Base-by-base conservation (phyloP, 92 coral and sea anemone genomes). In the Virgularia gustaviana region DNA sequence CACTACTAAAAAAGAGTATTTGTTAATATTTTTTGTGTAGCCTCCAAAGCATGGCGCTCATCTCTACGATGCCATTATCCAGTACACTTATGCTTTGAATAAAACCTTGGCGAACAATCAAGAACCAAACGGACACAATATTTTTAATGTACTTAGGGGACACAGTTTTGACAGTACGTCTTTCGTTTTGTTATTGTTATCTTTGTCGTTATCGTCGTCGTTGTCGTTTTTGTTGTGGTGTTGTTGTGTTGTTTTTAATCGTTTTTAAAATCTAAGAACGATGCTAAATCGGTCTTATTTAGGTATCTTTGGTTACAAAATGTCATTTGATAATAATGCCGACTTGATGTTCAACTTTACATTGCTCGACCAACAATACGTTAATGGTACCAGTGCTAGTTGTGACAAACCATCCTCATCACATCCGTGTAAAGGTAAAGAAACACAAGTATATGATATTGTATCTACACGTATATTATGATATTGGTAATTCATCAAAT, bases 231-330 rank as follows among this genome's bases (percentile, higher is more conserved):
- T 28, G 28, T 41, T 22, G 57, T 60, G 67, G 35, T 24, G 67
- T 10, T 60, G 67, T 27, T 2, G 4, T 0, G 15, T 56, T 13
- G 15, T 8, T 13, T 3, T 32, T 11, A 29, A 59, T 13, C 9
- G n/a, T 33, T 59, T 30, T 8, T 59, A 6, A 27, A 51, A 29
- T 23, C 60, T 10, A 10, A 53, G 23, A 11, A 12, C 23, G n/a
- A n/a, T n/a, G n/a, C n/a, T n/a, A n/a, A n/a, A n/a, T n/a, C n/a
- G n/a, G n/a, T n/a, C n/a, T 38, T 64, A 57, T 79, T 8, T 52
- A 94, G 99, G 99, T 73, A 83, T 94, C 9, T 85, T 84, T 35
- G 99, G 99, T 12, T 89, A 84, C 78, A 75, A 89, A 56, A 80
- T 94, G 77, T 88, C 88, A 39, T 94, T 89, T 70, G 90, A 94